Conservation (phyloP, 1,140 invertebrate genomes). For the Probaryconus sp. region DNA sequence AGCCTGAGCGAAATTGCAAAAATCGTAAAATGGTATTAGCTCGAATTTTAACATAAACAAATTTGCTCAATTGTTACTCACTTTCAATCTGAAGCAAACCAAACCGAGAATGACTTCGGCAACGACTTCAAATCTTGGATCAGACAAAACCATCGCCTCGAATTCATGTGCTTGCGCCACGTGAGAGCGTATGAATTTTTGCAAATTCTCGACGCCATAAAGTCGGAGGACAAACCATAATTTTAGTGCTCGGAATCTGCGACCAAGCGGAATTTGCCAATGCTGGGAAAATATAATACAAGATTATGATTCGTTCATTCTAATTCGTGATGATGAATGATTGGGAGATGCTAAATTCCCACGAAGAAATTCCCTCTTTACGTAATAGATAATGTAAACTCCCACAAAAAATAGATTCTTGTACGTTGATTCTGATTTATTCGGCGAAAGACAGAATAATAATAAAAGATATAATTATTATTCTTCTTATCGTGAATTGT, state of each 20-base stretch:
- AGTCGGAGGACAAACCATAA: constrained; percentile 97
- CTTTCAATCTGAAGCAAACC: constrained; percentile 96
- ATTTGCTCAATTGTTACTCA: constrained; percentile 64
- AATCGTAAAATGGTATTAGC: too few relatives aligned
- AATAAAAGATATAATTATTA: too few relatives aligned
- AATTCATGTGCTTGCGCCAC: constrained; percentile 90
- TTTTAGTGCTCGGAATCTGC: constrained; percentile 96
- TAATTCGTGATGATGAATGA: too few relatives aligned
- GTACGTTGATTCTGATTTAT: too few relatives aligned
- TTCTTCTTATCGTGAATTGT: too few relatives aligned
- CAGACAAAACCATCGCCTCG: constrained; percentile 83
- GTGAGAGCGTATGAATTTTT: constrained; percentile 91
- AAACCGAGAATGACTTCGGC: constrained; percentile 93
- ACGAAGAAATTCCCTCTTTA: too few relatives aligned
- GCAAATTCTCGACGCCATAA: constrained; percentile 92
- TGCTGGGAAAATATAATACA: constrained; percentile 80
- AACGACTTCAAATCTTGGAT: constrained; percentile 91
- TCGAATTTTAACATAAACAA: background rate
- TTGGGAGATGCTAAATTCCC: too few relatives aligned
- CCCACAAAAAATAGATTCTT: too few relatives aligned
- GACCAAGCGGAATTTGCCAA: constrained; percentile 97
- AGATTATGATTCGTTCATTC: too few relatives aligned
- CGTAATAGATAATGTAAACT: too few relatives aligned
- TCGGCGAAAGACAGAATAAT: too few relatives aligned
- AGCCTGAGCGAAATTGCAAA: constrained; percentile 78